Evolutionary conservation across 2,888 invertebrate genomes (phyloP), one percentile per base, ranked within the genome.

Genomic region (Argyresthia goedartella): DNA sequence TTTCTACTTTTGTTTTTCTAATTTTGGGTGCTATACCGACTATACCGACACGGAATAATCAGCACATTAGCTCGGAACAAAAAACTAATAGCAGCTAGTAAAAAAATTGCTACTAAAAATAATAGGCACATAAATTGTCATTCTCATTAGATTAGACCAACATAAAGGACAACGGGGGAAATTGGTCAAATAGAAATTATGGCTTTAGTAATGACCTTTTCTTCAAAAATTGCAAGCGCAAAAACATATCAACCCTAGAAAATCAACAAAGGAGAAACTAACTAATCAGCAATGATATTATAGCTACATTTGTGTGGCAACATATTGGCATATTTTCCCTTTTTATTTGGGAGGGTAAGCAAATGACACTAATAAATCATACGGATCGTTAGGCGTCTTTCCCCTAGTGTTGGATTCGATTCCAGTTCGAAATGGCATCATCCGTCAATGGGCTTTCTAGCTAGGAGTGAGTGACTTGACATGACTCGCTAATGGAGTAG

Each of bases 331-430:
- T 51, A 51, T 44, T 51, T 51, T 11, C 13, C 15, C 9, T 51
- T 51, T 44, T 9, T 4, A 35, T 9, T 13, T 10, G 14, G 8
- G 25, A 13, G 6, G 1, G n/a, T 8, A 7, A 8, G 25, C 16
- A 50, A 85, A 86, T 85, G 86, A 84, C 76, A 81, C 82, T 82
- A 82, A 86, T 86, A 85, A 84, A 86, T 86, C 86, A 86, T 84
- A 85, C 69, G 84, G 81, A 76, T 86, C 86, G 82, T 86, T 86
- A 86, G 77, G 71, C 77, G 76, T 46, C 34, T 46, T 71, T 78
- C 82, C 84, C 81, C 76, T 65, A 61, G 80, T 76, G 68, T 64
- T 63, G 71, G 76, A 76, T 84, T 85, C 82, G 85, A 85, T 84
- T 85, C 85, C 79, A 74, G 77, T 67, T 68, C 73, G 82, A 81